These are phyloP conservation scores for Myripristis jacobus DNA, from an alignment of 2,797 vertebrate genomes.

Conservation along the genomic window DNA sequence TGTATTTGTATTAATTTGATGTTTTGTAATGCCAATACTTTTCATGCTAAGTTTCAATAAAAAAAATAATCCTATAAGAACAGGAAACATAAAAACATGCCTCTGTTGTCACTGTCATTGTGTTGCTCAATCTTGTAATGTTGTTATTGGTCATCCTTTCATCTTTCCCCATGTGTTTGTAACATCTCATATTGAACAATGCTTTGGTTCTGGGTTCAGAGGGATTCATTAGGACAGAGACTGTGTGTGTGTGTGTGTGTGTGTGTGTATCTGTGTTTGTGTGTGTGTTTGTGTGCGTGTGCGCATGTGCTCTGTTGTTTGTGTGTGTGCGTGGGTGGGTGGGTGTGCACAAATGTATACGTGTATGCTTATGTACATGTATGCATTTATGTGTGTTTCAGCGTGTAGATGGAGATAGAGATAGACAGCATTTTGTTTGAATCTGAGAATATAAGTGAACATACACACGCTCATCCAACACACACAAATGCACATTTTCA, in stretches of 20 bases:
- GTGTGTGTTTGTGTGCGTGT: neutral
- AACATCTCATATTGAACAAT: neutral
- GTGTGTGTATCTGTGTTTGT: slow-evolving; percentile 1
- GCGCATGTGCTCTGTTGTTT: slow-evolving; percentile 1
- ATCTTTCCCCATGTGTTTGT: neutral
- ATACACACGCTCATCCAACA: slow-evolving; percentile 8
- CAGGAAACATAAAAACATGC: neutral
- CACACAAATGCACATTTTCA: slow-evolving; percentile 57
- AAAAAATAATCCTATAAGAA: neutral
- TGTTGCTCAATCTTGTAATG: neutral
- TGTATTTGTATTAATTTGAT: neutral
- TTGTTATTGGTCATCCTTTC: slow-evolving; percentile 19
- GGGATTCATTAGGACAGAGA: slow-evolving; percentile 33
- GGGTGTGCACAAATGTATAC: neutral
- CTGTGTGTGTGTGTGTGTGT: slow-evolving; percentile 1
- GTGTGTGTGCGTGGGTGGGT: neutral
- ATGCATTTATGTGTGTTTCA: neutral
- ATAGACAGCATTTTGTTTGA: slow-evolving; percentile 12
- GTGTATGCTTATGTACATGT: neutral
- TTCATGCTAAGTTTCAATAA: neutral
- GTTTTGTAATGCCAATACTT: neutral
- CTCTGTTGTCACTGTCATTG: neutral
- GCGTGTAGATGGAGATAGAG: slow-evolving; percentile 37
- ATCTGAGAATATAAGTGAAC: neutral
- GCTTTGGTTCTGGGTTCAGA: slow-evolving; percentile 17